Evolutionary conservation across 2,113 vertebrate species (phyloP).

Genomic region (Eolophus roseicapilla): DNA sequence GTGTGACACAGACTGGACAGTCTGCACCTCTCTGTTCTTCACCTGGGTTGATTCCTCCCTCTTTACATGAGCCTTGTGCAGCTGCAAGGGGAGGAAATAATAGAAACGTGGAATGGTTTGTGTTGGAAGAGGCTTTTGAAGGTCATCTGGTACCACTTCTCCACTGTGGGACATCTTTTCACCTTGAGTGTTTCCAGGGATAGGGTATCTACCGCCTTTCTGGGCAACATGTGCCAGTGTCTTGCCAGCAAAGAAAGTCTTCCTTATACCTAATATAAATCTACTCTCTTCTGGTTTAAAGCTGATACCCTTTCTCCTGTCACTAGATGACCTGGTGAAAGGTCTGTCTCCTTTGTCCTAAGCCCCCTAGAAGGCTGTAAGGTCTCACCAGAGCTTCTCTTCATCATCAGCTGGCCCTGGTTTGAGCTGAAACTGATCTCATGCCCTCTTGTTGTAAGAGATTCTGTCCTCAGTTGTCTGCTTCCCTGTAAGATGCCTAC

Average conservation of each 20-base stretch:
- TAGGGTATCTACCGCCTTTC: neutral
- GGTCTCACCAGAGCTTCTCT: neutral
- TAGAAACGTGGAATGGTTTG: neutral
- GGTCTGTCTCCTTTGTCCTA: neutral
- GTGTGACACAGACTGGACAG: neutral
- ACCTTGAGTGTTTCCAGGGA: neutral
- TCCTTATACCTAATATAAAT: neutral
- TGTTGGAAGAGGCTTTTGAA: neutral
- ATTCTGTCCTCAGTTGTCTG: neutral
- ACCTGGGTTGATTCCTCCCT: neutral
- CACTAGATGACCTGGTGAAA: neutral
- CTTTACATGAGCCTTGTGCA: neutral
- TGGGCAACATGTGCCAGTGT: neutral
- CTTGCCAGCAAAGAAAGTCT: neutral
- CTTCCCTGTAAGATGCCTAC: neutral
- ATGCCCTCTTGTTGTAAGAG: neutral
- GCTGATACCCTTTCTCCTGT: neutral
- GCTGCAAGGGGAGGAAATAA: neutral
- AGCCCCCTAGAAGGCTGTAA: neutral
- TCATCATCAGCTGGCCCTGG: neutral
- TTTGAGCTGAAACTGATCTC: neutral
- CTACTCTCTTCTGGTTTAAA: neutral
- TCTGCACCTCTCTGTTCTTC: neutral
- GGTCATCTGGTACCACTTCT: neutral
- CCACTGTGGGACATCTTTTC: neutral